Evolutionary conservation across 2,888 invertebrate genomes (phyloP).

Genomic region (Leucophenga maculata): DNA sequence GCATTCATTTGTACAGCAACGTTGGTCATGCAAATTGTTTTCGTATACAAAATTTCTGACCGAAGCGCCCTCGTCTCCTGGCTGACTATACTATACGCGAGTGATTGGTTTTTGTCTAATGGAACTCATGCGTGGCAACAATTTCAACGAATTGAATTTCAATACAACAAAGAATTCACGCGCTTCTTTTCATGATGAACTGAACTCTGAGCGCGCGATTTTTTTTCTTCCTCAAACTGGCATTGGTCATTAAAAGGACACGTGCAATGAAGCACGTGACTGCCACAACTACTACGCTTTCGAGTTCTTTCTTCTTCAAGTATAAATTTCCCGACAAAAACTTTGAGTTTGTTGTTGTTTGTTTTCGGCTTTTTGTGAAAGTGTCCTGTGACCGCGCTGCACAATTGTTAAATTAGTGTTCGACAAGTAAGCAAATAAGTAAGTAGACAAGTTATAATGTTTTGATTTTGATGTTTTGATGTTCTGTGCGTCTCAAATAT

Average conservation of each 20-base stretch:
- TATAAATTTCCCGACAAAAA: slow-evolving; percentile 31
- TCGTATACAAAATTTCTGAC: slow-evolving; percentile 9
- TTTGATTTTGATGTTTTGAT: slow-evolving; percentile 55
- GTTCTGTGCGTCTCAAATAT: slow-evolving; percentile 41
- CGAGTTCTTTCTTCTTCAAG: slow-evolving; percentile 29
- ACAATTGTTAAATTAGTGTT: slow-evolving; percentile 25
- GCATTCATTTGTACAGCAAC: slow-evolving; percentile 5
- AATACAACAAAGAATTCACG: slow-evolving; percentile 54
- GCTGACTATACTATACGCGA: slow-evolving; percentile 45
- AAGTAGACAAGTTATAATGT: slow-evolving; percentile 5
- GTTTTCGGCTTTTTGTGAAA: slow-evolving; percentile 25
- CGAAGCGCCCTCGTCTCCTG: slow-evolving; percentile 8
- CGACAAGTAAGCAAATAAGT: slow-evolving; percentile 27
- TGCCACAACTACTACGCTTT: slow-evolving; percentile 34
- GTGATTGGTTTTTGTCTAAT: slow-evolving; percentile 69
- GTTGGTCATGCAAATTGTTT: slow-evolving; percentile 23
- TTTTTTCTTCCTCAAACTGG: slow-evolving; percentile 49
- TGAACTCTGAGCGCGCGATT: slow-evolving; percentile 32
- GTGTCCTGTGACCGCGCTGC: slow-evolving; percentile 34
- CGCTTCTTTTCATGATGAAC: neutral
- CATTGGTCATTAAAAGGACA: slow-evolving; percentile 72
- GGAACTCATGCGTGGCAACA: slow-evolving; percentile 67
- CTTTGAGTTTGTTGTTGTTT: slow-evolving; percentile 23
- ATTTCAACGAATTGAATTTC: slow-evolving; percentile 68
- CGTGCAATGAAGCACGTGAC: slow-evolving; percentile 70